phyloP scores from a whole-genome alignment of 2,113 vertebrate species.

The Zosterops borbonicus region DNA sequence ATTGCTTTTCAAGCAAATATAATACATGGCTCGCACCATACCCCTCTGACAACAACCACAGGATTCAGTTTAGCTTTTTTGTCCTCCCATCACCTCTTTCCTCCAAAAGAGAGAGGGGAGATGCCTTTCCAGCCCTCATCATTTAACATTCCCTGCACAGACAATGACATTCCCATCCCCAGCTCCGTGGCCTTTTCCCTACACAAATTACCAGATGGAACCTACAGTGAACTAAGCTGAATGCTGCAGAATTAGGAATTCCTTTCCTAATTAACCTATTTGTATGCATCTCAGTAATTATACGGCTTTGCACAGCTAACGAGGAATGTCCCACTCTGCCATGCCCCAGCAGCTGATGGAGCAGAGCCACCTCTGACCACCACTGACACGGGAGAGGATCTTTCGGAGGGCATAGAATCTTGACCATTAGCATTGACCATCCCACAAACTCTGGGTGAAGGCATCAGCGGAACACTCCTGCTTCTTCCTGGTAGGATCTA shows the following conservation, averaged over 20 bases:
- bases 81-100: not conserved
- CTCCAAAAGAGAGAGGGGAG: not conserved
- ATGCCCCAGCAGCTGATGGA: accelerated
- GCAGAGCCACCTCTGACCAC: not conserved
- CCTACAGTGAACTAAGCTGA: not conserved
- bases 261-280: constrained; percentile 45
- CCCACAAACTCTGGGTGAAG: not conserved
- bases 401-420: not conserved
- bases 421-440: no score
- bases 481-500: not conserved
- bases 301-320: not conserved
- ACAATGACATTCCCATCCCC: not conserved
- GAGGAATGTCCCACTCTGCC: not conserved
- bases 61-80: not conserved
- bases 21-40: not conserved
- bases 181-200: not conserved
- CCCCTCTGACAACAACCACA: not conserved
- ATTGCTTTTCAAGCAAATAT: not conserved
- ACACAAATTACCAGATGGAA: not conserved
- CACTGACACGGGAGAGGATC: not conserved
- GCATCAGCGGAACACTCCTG: not conserved
- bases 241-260: not conserved
- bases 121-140: not conserved
- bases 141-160: not conserved
- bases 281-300: constrained; percentile 9